phyloP scores from a whole-genome alignment of 2,888 invertebrate species.

The Drosophila fungiperda region DNA sequence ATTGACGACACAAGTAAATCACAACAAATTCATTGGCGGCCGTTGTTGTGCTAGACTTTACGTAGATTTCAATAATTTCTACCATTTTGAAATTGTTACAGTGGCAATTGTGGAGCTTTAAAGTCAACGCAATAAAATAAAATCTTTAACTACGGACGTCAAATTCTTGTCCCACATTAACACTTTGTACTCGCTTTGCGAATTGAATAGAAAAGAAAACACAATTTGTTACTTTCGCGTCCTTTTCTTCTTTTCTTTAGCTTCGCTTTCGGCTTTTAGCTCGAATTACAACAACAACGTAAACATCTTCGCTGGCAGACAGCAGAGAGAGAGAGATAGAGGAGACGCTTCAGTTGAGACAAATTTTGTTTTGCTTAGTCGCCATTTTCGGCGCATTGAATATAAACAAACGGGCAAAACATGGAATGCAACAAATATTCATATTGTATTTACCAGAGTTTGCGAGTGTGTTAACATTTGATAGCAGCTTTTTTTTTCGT shows the following conservation, averaged over 20 bases:
- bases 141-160: neutral
- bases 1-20: slow-evolving; percentile 63
- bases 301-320: slow-evolving; percentile 15
- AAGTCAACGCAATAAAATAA: neutral
- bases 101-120: neutral
- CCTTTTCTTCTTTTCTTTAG: slow-evolving; percentile 17
- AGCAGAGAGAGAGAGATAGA: slow-evolving; percentile 1
- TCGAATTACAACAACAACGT: neutral
- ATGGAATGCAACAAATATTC: neutral
- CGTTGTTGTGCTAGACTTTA: neutral
- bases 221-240: slow-evolving; percentile 5
- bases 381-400: slow-evolving; percentile 16
- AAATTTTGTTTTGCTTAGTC: slow-evolving; percentile 21
- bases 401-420: slow-evolving; percentile 14
- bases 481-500: slow-evolving; percentile 8
- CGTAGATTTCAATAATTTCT: slow-evolving; percentile 79
- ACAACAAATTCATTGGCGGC: slow-evolving; percentile 67
- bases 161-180: neutral
- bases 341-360: slow-evolving; percentile 3
- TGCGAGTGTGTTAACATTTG: slow-evolving; percentile 5
- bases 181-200: neutral
- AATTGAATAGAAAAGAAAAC: neutral
- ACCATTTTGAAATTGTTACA: slow-evolving; percentile 35
- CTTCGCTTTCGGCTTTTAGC: slow-evolving; percentile 4
- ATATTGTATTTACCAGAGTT: neutral